Base-by-base conservation (phyloP, 2,888 invertebrate species). In the Caenorhabditis wallacei region DNA sequence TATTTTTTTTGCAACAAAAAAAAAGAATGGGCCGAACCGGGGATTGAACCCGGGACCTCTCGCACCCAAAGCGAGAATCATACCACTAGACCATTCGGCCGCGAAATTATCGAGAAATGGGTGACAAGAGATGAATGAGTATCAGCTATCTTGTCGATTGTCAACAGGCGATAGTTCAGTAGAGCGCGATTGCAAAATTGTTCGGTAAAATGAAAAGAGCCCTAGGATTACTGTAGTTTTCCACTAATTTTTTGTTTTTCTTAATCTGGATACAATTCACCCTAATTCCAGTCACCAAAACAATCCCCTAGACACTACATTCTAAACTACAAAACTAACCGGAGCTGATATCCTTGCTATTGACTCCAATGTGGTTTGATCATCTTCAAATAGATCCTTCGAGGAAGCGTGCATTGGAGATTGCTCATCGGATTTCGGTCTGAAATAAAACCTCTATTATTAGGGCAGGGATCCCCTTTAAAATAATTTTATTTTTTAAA, bases 31-130 rank as follows among this genome's bases (percentile, higher is more conserved):
- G 85, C 84, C 80, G 80, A 82, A 81, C 84, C 83, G 83, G 87
- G 88, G 86, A 86, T 89, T 85, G 89, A 89, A 87, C 89, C 89
- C 91, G 91, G 90, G 91, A 91, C 91, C 91, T 92, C 91, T 92
- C 91, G 91, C 91, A 92, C 91, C 91, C 91, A 88, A 91, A 91
- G 91, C 91, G 90, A 90, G 91, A 90, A 92, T 92, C 90, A 91
- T 91, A 90, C 91, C 91, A 88, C 91, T 91, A 91, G 91, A 91
- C 91, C 91, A 91, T 79, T 79, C 81, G 79, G 84, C 82, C 82
- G 26, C 72, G 61, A 22, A 2, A n/a, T 37, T 13, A 5, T 8
- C 30, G 40, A 35, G 4, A 35, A 35, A 35, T n/a, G 30, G 8
- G 30, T 30, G 30, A 3, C 4, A 30, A 8, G 30, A 30, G 4